Evolutionary conservation across 2,113 vertebrate species (phyloP).

Genomic region (Scytalopus superciliaris): DNA sequence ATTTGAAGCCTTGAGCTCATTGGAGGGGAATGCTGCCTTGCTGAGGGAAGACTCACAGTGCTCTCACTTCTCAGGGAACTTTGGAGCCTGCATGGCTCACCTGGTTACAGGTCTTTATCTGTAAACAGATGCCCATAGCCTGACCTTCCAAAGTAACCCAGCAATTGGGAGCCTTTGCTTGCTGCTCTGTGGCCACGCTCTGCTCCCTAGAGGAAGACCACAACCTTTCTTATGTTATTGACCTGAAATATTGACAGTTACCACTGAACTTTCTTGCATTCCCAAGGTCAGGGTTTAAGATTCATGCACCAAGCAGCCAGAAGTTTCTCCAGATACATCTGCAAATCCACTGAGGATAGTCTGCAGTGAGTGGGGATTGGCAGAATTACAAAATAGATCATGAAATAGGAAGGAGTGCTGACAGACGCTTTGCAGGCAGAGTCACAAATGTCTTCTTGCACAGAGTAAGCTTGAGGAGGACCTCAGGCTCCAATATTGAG

Average conservation of each 20-base stretch:
- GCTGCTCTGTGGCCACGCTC: not conserved
- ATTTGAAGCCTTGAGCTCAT: not conserved
- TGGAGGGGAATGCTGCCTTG: not conserved
- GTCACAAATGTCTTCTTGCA: not conserved
- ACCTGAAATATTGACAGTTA: not conserved
- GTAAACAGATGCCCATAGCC: not conserved
- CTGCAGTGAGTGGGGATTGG: not conserved
- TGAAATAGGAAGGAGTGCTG: not conserved
- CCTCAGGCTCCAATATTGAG: not conserved
- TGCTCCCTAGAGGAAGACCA: not conserved
- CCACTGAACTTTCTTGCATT: not conserved
- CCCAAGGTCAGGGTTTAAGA: not conserved
- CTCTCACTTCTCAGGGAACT: not conserved
- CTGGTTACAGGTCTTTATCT: not conserved
- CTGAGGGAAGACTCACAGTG: not conserved
- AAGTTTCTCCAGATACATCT: not conserved
- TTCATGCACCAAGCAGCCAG: not conserved
- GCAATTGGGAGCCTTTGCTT: not conserved
- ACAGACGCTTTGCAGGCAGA: not conserved
- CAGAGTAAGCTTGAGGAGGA: not conserved
- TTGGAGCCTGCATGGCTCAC: not conserved
- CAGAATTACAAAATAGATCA: not conserved
- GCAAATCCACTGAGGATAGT: not conserved
- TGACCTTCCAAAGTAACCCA: not conserved
- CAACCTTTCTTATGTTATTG: not conserved